Evolutionary conservation across 2,113 vertebrate genomes (phyloP).

Genomic region (Mus spicilegus): DNA sequence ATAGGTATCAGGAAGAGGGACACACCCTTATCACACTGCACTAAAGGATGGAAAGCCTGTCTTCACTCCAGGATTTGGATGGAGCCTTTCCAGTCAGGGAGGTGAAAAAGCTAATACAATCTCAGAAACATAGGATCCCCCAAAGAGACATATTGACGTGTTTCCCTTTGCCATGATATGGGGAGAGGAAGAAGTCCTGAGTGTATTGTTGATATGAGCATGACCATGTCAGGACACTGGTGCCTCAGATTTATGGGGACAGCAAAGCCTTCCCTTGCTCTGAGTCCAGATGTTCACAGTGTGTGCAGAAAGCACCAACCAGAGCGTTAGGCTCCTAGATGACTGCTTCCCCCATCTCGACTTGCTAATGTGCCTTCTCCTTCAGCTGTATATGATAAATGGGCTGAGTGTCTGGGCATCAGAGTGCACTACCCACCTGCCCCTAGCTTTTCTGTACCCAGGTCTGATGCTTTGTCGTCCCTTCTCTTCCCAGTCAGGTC

Average conservation of each 20-base stretch:
- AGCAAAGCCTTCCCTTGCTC: not conserved
- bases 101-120: not conserved
- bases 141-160: not conserved
- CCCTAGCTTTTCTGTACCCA: not conserved
- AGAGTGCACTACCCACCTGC: not conserved
- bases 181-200: not conserved
- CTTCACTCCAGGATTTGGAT: not conserved
- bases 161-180: not conserved
- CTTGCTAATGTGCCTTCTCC: not conserved
- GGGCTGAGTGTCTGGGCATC: not conserved
- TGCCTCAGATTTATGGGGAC: not conserved
- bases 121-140: not conserved
- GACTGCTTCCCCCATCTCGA: not conserved
- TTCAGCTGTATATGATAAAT: not conserved
- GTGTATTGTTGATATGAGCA: not conserved
- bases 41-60: not conserved
- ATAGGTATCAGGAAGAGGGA: not conserved
- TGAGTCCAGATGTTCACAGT: not conserved
- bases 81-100: not conserved
- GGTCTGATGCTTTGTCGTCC: not conserved
- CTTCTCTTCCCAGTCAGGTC: not conserved
- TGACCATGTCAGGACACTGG: rapidly evolving
- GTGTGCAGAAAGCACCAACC: not conserved
- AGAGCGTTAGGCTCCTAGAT: not conserved
- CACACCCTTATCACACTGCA: not conserved